Base-by-base conservation (phyloP, 1,140 invertebrate genomes). In the Drosophila aff. region DNA sequence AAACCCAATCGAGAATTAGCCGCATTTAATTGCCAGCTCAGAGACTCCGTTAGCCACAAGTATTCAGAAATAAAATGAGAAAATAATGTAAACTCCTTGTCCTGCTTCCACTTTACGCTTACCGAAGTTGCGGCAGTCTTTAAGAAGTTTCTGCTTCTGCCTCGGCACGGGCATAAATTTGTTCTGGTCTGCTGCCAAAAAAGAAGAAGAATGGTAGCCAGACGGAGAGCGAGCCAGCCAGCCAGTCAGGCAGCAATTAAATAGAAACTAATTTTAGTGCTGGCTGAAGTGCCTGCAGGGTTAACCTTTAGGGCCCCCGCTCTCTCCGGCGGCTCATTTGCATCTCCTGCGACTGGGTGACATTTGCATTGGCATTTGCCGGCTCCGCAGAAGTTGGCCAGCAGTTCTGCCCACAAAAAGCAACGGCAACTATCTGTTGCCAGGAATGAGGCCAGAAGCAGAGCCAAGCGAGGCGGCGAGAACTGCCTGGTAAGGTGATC, bases 181-280 rank as follows among this genome's bases (percentile, higher is more conserved):
- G 84, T 89, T 89, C 77, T 81, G 84, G 85, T 90, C 84, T 89
- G 85, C 23, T 84, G 85, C 44, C 84, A 89, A 84, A 80, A 73
- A 68, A 55, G 41, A 79, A 55, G 41, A 79, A 74, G 74, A 62
- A 59, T 62, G 63, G 57, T 59, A 43, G 49, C 55, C 59, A 80
- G 66, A 79, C 65, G 31, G 44, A 67, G n/a, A 58, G 53, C 41
- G 62, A 79, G 65, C 74, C 67, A 83, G 77, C 64, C 83, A 74
- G 46, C 41, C 68, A 79, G 65, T 69, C 64, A 84, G 80, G 72
- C 84, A 87, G 64, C 81, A 87, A 87, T 87, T 87, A 89, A 89
- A 78, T 65, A 41, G 59, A 46, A 63, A 65, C 66, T 63, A 46
- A 74, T 77, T 68, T 57, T 74, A 76, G 67, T 58, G 59, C 15